Percentiles rank a stretch among this genome's conserved stretches.
Conservation (phyloP, 2,888 invertebrate species). For the Aphodius granarius region DNA sequence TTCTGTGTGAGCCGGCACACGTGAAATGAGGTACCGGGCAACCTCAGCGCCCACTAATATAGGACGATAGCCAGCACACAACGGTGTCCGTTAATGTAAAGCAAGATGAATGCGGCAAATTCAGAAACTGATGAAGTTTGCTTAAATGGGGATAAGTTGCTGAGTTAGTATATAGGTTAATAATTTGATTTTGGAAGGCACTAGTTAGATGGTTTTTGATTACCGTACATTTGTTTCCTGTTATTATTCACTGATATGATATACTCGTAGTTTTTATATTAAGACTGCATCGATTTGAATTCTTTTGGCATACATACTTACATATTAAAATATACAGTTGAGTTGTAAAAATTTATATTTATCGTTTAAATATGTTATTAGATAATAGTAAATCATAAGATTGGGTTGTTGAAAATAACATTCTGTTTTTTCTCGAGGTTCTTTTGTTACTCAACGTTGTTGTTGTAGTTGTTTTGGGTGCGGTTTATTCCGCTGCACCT, state of each 20-base stretch:
- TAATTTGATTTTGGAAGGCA: background rate
- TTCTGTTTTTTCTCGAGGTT: too few relatives aligned
- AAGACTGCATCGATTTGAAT: too few relatives aligned
- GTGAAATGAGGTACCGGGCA: slow-evolving; percentile 6
- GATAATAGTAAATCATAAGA: too few relatives aligned
- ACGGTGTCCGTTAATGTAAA: background rate
- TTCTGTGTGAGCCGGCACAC: slow-evolving; percentile 6
- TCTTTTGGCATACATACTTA: too few relatives aligned
- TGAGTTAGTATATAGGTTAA: background rate
- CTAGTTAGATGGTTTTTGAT: background rate
- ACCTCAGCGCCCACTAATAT: background rate
- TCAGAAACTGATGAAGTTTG: background rate
- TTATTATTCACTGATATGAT: background rate
- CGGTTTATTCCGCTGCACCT: too few relatives aligned
- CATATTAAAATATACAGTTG: too few relatives aligned
- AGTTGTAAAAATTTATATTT: too few relatives aligned
- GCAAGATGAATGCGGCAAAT: background rate
- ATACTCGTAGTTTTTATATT: too few relatives aligned
- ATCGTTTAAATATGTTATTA: too few relatives aligned
- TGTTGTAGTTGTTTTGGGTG: too few relatives aligned
- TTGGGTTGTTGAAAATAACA: too few relatives aligned
- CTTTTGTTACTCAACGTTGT: too few relatives aligned
- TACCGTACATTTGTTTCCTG: background rate
- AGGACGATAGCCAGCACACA: background rate
- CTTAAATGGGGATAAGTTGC: background rate